Conservation (phyloP, 1,140 invertebrate genomes). For the Drosophila prosaltans region DNA sequence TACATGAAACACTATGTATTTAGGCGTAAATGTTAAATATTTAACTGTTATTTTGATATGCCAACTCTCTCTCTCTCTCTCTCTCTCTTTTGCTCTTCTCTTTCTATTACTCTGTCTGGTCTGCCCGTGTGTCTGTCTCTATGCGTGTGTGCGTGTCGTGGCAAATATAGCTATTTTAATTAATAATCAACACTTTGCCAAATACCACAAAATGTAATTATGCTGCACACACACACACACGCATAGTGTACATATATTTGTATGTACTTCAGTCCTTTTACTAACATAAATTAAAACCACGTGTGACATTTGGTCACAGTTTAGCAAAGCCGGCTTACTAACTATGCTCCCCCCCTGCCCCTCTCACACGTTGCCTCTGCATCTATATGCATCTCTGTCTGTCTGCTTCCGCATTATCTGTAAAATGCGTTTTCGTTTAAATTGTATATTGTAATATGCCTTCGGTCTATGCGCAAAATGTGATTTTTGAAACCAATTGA, state of each 20-base stretch:
- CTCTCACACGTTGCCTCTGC: constrained; percentile 18
- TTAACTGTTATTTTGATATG: constrained; percentile 66
- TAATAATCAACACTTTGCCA: constrained; percentile 79
- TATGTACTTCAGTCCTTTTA: constrained; percentile 23
- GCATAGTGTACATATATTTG: constrained; percentile 1
- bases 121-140: not conserved
- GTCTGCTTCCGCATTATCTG: not conserved
- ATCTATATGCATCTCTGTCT: not conserved
- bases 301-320: constrained; percentile 73
- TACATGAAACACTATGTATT: constrained; percentile 50
- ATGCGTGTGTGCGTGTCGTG: constrained; percentile 29
- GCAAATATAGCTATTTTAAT: constrained; percentile 79
- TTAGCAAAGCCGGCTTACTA: constrained; percentile 60
- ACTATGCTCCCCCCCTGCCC: constrained; percentile 13
- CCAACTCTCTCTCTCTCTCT: constrained; percentile 16
- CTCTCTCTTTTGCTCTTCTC: not conserved
- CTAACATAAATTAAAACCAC: constrained; percentile 77
- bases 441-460: constrained; percentile 3
- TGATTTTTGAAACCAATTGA: constrained; percentile 14
- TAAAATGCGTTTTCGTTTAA: not conserved
- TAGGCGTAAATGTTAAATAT: constrained; percentile 74
- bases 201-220: constrained; percentile 80
- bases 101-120: not conserved
- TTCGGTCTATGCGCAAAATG: not conserved
- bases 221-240: constrained; percentile 24